Conservation (phyloP, 2,113 vertebrate genomes). For the Carlito syrichta region DNA sequence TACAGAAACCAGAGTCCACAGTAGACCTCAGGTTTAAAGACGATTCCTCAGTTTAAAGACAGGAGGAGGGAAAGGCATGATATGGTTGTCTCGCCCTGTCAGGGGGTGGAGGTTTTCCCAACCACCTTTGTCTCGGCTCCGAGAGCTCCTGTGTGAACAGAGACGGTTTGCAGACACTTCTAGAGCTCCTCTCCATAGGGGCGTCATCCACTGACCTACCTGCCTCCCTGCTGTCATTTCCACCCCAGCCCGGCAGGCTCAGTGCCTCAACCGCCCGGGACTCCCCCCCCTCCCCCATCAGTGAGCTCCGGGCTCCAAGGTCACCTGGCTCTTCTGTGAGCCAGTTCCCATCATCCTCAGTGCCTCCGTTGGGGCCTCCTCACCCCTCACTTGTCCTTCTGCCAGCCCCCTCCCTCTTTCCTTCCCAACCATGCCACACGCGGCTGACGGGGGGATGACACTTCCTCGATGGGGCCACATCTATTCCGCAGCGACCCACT, state of each 20-base stretch:
- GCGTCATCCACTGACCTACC: accelerated
- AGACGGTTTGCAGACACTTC: background rate
- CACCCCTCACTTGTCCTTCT: background rate
- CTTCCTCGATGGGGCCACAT: too few species aligned
- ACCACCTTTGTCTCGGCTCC: background rate
- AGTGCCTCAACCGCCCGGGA: too few species aligned
- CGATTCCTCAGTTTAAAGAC: background rate
- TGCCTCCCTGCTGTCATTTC: background rate
- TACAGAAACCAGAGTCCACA: background rate
- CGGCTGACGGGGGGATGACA: too few species aligned
- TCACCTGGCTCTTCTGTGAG: background rate
- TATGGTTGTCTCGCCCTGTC: background rate
- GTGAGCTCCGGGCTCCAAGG: background rate
- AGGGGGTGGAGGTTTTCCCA: background rate
- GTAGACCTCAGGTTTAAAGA: background rate
- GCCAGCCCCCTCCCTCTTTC: background rate
- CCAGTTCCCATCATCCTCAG: background rate
- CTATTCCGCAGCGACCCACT: background rate
- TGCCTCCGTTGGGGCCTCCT: background rate
- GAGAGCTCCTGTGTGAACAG: background rate
- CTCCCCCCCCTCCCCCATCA: background rate
- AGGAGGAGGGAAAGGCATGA: background rate
- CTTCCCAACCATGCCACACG: background rate
- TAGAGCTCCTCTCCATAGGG: background rate
- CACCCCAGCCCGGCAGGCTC: too few species aligned